A percentile compares a stretch with the other conserved stretches of the same genome.
phyloP scores from a whole-genome alignment of 2,888 invertebrate genomes.

The Sphaeridia pumilis region DNA sequence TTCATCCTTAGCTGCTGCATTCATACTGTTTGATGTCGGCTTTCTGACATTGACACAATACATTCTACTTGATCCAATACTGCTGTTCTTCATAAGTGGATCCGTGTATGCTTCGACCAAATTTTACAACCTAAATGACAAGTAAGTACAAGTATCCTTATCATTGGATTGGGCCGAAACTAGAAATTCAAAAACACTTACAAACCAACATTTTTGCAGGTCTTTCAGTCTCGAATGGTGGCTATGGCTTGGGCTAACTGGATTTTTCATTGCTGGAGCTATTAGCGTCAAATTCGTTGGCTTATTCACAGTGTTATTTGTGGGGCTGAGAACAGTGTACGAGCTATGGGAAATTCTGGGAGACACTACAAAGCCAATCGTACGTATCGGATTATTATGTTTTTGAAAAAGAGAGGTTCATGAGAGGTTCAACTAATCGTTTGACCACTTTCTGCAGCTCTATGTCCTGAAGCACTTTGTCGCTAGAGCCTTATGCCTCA shows the following conservation, averaged over 20 bases:
- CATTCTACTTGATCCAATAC: constrained; percentile 81
- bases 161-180: constrained; percentile 2
- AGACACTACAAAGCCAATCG: constrained; percentile 66
- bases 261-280: constrained; percentile 72
- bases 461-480: constrained; percentile 67
- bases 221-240: constrained; percentile 66
- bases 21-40: constrained; percentile 68
- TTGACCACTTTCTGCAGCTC: constrained; percentile 42
- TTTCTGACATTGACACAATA: constrained; percentile 40
- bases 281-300: constrained; percentile 95
- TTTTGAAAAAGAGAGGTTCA: too few relatives aligned
- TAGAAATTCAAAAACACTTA: too few relatives aligned
- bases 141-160: constrained; percentile 39
- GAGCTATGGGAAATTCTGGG: constrained; percentile 85
- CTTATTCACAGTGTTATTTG: constrained; percentile 74
- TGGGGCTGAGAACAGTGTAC: constrained; percentile 68
- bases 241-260: constrained; percentile 69
- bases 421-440: too few relatives aligned
- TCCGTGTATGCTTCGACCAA: constrained; percentile 67
- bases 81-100: constrained; percentile 85
- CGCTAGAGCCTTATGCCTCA: constrained; percentile 67
- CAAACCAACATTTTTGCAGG: too few relatives aligned
- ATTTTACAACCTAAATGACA: constrained; percentile 44
- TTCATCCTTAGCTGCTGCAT: constrained; percentile 62
- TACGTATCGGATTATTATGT: too few relatives aligned